Percentiles rank a stretch among this genome's conserved stretches.
Evolutionary conservation across 2,888 invertebrate species (phyloP).

Genomic region (Polymixis lichenea): DNA sequence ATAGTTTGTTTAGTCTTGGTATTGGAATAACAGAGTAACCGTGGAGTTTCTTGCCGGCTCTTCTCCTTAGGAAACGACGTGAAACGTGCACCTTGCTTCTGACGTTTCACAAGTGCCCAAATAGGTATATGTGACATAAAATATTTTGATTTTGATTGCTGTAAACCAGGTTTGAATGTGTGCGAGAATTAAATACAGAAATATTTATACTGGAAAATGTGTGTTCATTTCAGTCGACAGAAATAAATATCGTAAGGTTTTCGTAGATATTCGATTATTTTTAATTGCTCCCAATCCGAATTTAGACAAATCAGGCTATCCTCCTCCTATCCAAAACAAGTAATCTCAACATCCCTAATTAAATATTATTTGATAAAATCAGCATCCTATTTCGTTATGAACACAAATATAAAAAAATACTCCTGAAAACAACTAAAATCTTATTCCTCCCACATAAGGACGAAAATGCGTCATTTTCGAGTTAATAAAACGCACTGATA

Average conservation of each 20-base stretch:
- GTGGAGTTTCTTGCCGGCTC: too few relatives aligned
- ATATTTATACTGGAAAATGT: too few relatives aligned
- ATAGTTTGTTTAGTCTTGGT: too few relatives aligned
- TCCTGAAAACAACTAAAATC: not conserved
- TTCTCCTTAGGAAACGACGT: too few relatives aligned
- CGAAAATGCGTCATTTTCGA: slow-evolving; percentile 53
- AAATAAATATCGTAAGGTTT: not conserved
- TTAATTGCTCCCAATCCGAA: not conserved
- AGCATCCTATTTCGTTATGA: slow-evolving; percentile 54
- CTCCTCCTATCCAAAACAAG: not conserved
- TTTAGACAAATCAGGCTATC: not conserved
- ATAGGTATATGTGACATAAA: too few relatives aligned
- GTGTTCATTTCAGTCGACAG: too few relatives aligned
- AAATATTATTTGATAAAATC: slow-evolving; percentile 73
- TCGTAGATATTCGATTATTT: not conserved
- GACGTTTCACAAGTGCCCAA: too few relatives aligned
- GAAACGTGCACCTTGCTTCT: too few relatives aligned
- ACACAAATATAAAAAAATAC: slow-evolving; percentile 39
- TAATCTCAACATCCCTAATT: slow-evolving; percentile 65
- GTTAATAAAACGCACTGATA: slow-evolving; percentile 16
- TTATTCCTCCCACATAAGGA: slow-evolving; percentile 49
- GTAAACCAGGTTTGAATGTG: too few relatives aligned
- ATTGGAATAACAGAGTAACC: too few relatives aligned
- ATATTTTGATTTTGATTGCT: too few relatives aligned
- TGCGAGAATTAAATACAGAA: too few relatives aligned